Conservation (phyloP, 2,113 vertebrate genomes). For the Apus apus region DNA sequence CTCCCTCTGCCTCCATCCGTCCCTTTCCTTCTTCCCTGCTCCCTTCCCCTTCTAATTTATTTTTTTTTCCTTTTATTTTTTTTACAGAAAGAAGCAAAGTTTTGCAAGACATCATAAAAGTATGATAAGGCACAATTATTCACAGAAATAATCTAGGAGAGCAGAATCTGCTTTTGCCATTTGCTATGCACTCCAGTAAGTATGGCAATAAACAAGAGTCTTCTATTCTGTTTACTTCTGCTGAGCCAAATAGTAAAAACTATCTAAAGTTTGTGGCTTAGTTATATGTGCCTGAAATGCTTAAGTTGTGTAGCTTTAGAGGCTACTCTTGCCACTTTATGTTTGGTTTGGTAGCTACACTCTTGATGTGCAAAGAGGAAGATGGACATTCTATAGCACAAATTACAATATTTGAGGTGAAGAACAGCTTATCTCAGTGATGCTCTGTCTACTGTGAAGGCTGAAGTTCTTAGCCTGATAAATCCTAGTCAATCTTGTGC, state of each 20-base stretch:
- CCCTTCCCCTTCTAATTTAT: not conserved
- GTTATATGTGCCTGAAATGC: not conserved
- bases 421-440: not conserved
- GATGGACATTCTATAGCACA: not conserved
- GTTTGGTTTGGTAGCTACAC: not conserved
- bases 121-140: not conserved
- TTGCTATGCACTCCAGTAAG: not conserved
- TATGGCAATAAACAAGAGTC: not conserved
- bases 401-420: not conserved
- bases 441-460: not conserved
- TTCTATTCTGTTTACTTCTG: not conserved
- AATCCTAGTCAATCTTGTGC: not conserved
- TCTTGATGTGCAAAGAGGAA: not conserved
- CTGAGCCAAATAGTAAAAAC: not conserved
- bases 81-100: not conserved
- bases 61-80: not conserved
- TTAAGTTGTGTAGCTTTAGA: not conserved
- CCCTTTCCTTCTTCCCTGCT: not conserved
- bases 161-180: not conserved
- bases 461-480: not conserved
- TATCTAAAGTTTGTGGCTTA: not conserved
- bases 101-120: not conserved
- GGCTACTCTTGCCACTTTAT: not conserved
- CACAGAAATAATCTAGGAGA: not conserved
- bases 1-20: not conserved